phyloP scores from a whole-genome alignment of 2,888 invertebrate species.

The Scaptomyza tumidula region DNA sequence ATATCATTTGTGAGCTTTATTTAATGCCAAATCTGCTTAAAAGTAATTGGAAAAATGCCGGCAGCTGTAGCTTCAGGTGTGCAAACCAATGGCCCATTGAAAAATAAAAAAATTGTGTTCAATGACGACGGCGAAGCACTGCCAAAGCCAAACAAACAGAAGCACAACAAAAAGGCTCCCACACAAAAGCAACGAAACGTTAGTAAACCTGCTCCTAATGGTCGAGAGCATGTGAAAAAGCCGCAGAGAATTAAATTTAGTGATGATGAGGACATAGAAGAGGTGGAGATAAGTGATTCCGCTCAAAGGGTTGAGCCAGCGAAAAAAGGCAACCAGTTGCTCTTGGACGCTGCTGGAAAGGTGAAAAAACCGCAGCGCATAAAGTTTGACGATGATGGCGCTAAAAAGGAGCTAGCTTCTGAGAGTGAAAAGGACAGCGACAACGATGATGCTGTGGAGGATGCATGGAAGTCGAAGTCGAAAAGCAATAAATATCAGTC shows the following conservation, averaged over 20 bases:
- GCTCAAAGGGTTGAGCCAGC: constrained; percentile 16
- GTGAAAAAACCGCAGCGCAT: constrained; percentile 64
- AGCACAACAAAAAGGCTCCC: constrained; percentile 38
- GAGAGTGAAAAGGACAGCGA: constrained; percentile 43
- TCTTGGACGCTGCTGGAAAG: constrained; percentile 8
- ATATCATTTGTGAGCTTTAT: constrained; percentile 11
- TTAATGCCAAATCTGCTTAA: constrained; percentile 35
- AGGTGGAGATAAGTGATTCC: constrained; percentile 12
- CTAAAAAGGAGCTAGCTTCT: constrained; percentile 14
- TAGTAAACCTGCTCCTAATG: constrained; percentile 7
- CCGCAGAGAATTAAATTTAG: constrained; percentile 44
- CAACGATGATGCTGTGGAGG: constrained; percentile 8
- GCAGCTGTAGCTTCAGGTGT: constrained; percentile 62
- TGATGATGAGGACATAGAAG: constrained; percentile 22
- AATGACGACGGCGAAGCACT: constrained; percentile 75
- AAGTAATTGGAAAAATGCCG: constrained; percentile 54
- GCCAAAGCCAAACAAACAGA: constrained; percentile 39
- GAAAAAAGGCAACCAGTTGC: constrained; percentile 32
- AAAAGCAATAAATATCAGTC: constrained; percentile 55
- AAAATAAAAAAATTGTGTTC: constrained; percentile 82
- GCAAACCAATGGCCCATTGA: constrained; percentile 48
- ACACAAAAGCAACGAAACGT: constrained; percentile 20
- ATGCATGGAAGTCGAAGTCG: constrained; percentile 19
- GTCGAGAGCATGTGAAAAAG: constrained; percentile 23
- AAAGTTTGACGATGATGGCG: constrained; percentile 60